Evolutionary conservation across 2,888 invertebrate genomes (phyloP).

Genomic region (Uropetala carovei): DNA sequence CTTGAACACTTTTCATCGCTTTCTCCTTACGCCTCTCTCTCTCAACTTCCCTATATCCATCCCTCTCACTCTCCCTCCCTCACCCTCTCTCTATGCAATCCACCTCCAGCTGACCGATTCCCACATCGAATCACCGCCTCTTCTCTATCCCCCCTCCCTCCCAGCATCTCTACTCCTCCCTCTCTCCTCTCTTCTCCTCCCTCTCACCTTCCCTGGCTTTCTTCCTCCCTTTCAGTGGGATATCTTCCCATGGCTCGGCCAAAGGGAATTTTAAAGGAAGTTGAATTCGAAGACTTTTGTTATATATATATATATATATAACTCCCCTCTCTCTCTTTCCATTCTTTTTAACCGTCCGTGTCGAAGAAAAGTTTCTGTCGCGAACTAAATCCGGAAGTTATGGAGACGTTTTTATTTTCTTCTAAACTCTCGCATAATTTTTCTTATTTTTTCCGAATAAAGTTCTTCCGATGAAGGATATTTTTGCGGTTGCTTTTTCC

Average conservation of each 20-base stretch:
- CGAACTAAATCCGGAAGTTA: conserved; percentile 7
- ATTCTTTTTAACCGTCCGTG: no score
- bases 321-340: no score
- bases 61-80: not conserved
- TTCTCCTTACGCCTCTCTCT: no score
- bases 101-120: conserved; percentile 19
- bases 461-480: not conserved
- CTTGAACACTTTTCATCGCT: no score
- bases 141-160: not conserved
- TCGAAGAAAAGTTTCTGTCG: not conserved
- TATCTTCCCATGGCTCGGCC: no score
- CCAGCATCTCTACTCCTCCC: not conserved
- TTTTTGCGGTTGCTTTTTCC: not conserved
- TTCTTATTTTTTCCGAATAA: not conserved
- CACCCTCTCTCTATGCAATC: not conserved
- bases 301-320: no score
- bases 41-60: not conserved
- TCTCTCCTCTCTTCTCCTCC: not conserved
- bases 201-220: no score
- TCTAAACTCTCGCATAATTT: not conserved
- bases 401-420: conserved; percentile 7
- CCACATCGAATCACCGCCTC: conserved; percentile 10
- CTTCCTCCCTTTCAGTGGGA: no score
- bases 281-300: no score
- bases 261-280: no score